Conservation (phyloP, 2,113 vertebrate species). For the Paralichthys olivaceus region DNA sequence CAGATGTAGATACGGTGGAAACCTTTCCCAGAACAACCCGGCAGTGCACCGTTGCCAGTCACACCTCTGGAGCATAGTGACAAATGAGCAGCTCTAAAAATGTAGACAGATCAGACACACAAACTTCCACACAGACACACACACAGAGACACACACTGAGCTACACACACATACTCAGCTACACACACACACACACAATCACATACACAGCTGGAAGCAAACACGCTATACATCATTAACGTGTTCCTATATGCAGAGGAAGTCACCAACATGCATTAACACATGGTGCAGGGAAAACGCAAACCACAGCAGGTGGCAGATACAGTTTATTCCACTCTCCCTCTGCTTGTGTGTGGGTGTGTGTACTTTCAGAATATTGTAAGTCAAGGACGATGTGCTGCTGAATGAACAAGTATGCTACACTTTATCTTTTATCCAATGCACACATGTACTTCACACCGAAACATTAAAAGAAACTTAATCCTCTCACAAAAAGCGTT, state of each 20-base stretch:
- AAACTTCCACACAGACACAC: conserved; percentile 11
- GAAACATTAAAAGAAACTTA: conserved; percentile 16
- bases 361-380: conserved; percentile 3
- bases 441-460: conserved; percentile 2
- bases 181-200: conserved; percentile 19
- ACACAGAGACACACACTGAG: conserved; percentile 22
- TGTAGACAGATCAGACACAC: conserved; percentile 45
- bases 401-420: conserved; percentile 49
- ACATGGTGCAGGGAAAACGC: conserved; percentile 40
- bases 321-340: conserved; percentile 4
- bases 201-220: conserved; percentile 55
- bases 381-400: conserved; percentile 58
- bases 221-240: conserved; percentile 26
- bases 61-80: conserved; percentile 72
- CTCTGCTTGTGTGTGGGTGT: conserved; percentile 9
- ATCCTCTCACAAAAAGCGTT: conserved; percentile 1
- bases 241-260: conserved; percentile 26
- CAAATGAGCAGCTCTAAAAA: conserved; percentile 73
- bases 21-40: conserved; percentile 33
- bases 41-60: conserved; percentile 30
- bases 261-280: conserved; percentile 32
- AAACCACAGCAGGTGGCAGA: conserved; percentile 59
- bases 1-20: conserved; percentile 32
- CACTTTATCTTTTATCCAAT: conserved; percentile 27
- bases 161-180: neutral